Base-by-base conservation (phyloP, 2,113 vertebrate species). In the Phrynosoma blainvillii region DNA sequence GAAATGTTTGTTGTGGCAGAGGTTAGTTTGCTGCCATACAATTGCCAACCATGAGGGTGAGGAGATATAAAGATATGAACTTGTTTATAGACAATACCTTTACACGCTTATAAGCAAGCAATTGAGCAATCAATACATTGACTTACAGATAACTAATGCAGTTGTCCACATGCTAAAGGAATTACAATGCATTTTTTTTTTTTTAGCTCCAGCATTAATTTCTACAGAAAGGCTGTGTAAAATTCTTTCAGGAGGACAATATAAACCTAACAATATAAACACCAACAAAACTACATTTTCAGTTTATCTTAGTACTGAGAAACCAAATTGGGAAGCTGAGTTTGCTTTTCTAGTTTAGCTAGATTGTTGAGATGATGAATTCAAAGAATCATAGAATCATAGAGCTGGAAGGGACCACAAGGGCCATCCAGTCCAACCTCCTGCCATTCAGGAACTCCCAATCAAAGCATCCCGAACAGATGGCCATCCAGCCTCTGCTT, bases 141-240 rank as follows among this genome's bases (percentile, higher is more conserved):
- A 87, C 80, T 92, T 91, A 92, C 66, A 91, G 88, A 88, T 70
- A 94, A 95, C 40, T 87, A 87, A 91, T 56, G 65, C 3, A 89
- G 86, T 75, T 93, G 68, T 89, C 85, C 86, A 73, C 27, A 87
- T 47, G 5, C 20, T 62, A n/a, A 90, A 70, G 66, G 84, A 56
- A 88, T 79, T 47, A 88, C 87, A 92, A 12, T 62, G 68, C 23
- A 52, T 59, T 82, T 59, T 2, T 90, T 92, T 59, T 82, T 59
- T 2, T 90, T 92, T 79, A 88, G 59, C 54, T 85, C 74, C 68
- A 89, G 5, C 11, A 32, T 7, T 36, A 42, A 2, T 1, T 88
- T 27, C 32, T 54, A 68, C 42, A 18, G 75, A 0, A 14, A 13
- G 30, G 25, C 23, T 25, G 2, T 2, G 14, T 8, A 47, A 47